These are phyloP conservation scores for Eristalis intricaria DNA, from an alignment of 2,888 invertebrate species.

Conservation along the genomic window DNA sequence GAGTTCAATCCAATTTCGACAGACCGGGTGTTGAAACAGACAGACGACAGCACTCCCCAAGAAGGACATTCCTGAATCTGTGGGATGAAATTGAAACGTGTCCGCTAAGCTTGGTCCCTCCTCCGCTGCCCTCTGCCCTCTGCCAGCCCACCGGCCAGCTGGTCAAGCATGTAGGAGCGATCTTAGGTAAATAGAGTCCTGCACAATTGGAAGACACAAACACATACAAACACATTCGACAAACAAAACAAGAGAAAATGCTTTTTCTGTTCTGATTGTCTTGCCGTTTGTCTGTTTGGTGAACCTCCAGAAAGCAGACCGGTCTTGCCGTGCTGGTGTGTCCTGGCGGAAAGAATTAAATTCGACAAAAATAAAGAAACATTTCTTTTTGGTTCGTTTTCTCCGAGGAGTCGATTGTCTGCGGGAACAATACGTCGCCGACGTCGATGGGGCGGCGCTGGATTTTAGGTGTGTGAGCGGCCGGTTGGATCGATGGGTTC, in stretches of 20 bases:
- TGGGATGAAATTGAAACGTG: conserved; percentile 40
- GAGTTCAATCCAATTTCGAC: not conserved
- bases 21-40: not conserved
- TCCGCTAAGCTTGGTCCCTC: conserved; percentile 31
- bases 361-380: conserved; percentile 47
- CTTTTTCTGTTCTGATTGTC: conserved; percentile 39
- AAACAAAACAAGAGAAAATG: not conserved
- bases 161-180: conserved; percentile 36
- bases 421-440: conserved; percentile 44
- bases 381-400: not conserved
- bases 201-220: conserved; percentile 40
- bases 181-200: conserved; percentile 59
- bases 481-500: conserved; percentile 29
- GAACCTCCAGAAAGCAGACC: not conserved
- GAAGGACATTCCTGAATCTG: conserved; percentile 15
- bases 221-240: not conserved
- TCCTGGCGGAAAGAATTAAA: conserved; percentile 45
- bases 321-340: not conserved
- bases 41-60: not conserved
- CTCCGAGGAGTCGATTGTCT: conserved; percentile 53
- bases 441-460: conserved; percentile 15
- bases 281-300: conserved; percentile 4
- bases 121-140: too few species aligned
- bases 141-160: conserved; percentile 2
- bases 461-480: not conserved